Base-by-base conservation (phyloP, 2,888 invertebrate genomes). In the Phaedon cochleariae region DNA sequence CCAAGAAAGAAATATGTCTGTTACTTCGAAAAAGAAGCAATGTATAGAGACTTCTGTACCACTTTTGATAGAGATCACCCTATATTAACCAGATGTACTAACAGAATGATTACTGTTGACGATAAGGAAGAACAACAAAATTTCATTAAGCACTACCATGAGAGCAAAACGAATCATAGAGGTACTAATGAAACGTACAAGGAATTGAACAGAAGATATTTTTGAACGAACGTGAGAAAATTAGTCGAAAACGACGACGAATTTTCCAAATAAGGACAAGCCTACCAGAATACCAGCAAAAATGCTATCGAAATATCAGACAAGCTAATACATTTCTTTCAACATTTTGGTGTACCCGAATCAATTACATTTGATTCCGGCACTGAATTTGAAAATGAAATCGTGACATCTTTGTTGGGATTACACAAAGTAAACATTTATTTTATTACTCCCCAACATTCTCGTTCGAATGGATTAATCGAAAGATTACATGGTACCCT, bases 401-500 rank as follows among this genome's bases (percentile, higher is more conserved):
- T 29, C 1, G 52, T 52, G 3, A 31, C 26, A 15, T 52, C 52
- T 15, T 15, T 52, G 1, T 29, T 52, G 26, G 29, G 29, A 17
- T 12, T 52, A 5, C 17, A 15, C 9, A 29, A 52, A 29, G 18
- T 52, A 5, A 15, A 29, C n/a, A n/a, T 52, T 26, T 18, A 52
- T 31, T 52, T 52, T 17, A 52, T 15, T 15, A 52, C 52, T 17
- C 17, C 18, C 18, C 52, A 29, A 15, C 52, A 52, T 15, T 17
- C 29, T 15, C 31, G 31, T 31, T 52, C 52, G 1, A 52, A 52
- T 26, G 31, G 52, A 52, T 52, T 29, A 12, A 52, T 52, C 7
- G 52, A 52, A 29, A 29, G 52, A 52, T 18, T 52, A 52, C 29
- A 52, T 52, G 52, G 52, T 1, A 52, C 52, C 26, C 18, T 29